phyloP scores from a whole-genome alignment of 2,888 invertebrate genomes.

The Apotomis turbidana region DNA sequence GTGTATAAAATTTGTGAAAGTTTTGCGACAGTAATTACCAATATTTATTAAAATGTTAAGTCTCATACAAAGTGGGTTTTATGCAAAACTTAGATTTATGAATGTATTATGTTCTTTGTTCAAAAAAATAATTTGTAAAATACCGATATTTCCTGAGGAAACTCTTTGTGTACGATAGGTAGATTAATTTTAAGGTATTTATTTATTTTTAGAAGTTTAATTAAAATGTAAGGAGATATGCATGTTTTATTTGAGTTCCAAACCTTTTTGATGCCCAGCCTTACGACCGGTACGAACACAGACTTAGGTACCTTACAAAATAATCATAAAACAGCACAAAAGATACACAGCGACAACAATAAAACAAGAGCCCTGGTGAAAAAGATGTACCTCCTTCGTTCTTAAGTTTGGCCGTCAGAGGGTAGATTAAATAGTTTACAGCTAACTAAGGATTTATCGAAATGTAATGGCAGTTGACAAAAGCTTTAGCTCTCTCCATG shows the following conservation, averaged over 20 bases:
- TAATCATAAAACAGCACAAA: too few species aligned
- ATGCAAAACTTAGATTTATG: not conserved
- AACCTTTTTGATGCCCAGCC: not conserved
- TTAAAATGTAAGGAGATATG: not conserved
- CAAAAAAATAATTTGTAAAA: not conserved
- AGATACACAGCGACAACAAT: too few species aligned
- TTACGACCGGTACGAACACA: too few species aligned
- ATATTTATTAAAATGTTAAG: not conserved
- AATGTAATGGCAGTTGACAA: too few species aligned
- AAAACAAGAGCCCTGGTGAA: too few species aligned
- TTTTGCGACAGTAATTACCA: not conserved
- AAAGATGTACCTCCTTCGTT: too few species aligned
- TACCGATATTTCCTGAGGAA: conserved; percentile 6
- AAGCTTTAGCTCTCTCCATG: too few species aligned
- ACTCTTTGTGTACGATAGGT: not conserved
- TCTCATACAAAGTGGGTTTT: not conserved
- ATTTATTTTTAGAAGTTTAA: conserved; percentile 31
- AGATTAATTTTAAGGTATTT: conserved; percentile 7
- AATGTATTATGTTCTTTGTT: conserved; percentile 1
- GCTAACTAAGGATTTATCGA: too few species aligned
- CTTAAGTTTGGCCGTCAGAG: too few species aligned
- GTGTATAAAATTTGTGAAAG: not conserved
- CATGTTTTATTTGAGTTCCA: not conserved
- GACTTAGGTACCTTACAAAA: too few species aligned
- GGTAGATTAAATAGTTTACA: too few species aligned